A percentile compares a stretch with the other conserved stretches of the same genome.
These are phyloP conservation scores for Latheticus oryzae DNA, from an alignment of 2,888 invertebrate genomes.

Conservation along the genomic window DNA sequence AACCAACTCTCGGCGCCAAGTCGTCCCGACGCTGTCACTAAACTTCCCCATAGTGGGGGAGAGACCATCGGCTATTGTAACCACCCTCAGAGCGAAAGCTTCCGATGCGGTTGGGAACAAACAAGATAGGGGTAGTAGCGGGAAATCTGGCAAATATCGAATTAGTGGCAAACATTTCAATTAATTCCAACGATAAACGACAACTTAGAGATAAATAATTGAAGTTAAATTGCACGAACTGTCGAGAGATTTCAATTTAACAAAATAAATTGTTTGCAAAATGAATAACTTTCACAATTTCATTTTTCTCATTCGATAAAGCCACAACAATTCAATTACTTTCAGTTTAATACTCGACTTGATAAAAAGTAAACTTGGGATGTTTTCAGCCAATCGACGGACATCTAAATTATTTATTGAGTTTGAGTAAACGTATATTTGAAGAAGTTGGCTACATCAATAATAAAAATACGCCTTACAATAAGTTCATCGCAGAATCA, in stretches of 20 bases:
- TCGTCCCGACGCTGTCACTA: slow-evolving; percentile 65
- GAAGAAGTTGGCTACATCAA: slow-evolving; percentile 30
- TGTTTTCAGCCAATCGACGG: slow-evolving; percentile 12
- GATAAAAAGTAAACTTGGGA: neutral
- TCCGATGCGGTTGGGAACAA: slow-evolving; percentile 40
- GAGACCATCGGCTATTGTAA: slow-evolving; percentile 48
- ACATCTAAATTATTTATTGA: slow-evolving; percentile 26
- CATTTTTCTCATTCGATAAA: neutral
- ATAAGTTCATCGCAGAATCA: slow-evolving; percentile 34
- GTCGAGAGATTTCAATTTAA: too few relatives aligned
- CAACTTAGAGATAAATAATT: slow-evolving; percentile 7
- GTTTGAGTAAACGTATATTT: slow-evolving; percentile 17
- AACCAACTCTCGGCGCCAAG: slow-evolving; percentile 66
- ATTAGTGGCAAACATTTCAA: slow-evolving; percentile 28
- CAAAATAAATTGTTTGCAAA: too few relatives aligned
- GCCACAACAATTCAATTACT: neutral
- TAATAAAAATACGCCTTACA: slow-evolving; percentile 35
- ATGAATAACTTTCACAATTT: neutral
- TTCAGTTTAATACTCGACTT: neutral
- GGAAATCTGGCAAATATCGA: slow-evolving; percentile 23
- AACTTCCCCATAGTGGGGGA: slow-evolving; percentile 54
- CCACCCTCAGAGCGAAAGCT: slow-evolving; percentile 25
- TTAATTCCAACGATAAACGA: slow-evolving; percentile 21
- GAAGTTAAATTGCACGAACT: slow-evolving; percentile 1
- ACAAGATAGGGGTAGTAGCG: slow-evolving; percentile 41